These are phyloP conservation scores for Sphinx pinastri DNA, from an alignment of 2,888 invertebrate genomes.

Conservation along the genomic window DNA sequence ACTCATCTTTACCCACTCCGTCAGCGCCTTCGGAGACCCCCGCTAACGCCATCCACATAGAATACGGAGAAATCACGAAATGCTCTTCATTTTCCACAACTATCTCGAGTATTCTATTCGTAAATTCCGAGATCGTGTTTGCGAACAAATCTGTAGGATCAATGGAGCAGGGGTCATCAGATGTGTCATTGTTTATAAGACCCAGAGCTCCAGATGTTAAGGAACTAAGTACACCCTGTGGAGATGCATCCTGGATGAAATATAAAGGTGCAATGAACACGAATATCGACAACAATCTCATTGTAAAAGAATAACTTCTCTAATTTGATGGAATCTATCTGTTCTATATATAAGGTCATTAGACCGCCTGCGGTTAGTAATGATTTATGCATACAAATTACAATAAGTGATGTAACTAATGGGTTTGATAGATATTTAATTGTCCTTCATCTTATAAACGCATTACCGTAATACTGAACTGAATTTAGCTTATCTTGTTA, in stretches of 20 bases:
- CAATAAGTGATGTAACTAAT: background rate
- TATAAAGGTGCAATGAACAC: background rate
- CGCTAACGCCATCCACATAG: constrained; percentile 39
- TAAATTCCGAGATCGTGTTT: constrained; percentile 1
- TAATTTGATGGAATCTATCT: background rate
- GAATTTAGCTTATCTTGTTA: background rate
- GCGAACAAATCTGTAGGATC: background rate
- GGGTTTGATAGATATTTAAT: background rate
- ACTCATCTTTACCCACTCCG: constrained; percentile 31
- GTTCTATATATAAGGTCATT: background rate
- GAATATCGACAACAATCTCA: background rate
- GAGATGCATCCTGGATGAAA: background rate
- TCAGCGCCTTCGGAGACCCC: constrained; percentile 42
- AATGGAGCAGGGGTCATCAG: background rate
- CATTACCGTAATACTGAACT: background rate
- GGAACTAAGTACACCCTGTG: background rate
- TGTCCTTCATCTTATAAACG: background rate
- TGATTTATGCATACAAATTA: background rate
- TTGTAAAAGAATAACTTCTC: background rate
- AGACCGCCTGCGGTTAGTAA: background rate
- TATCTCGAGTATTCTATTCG: background rate
- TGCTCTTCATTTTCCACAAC: constrained; percentile 24
- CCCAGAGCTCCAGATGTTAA: background rate
- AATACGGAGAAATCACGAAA: constrained; percentile 37
- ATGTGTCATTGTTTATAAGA: background rate